Base-by-base conservation (phyloP, 2,888 invertebrate species). In the Eilema depressum region DNA sequence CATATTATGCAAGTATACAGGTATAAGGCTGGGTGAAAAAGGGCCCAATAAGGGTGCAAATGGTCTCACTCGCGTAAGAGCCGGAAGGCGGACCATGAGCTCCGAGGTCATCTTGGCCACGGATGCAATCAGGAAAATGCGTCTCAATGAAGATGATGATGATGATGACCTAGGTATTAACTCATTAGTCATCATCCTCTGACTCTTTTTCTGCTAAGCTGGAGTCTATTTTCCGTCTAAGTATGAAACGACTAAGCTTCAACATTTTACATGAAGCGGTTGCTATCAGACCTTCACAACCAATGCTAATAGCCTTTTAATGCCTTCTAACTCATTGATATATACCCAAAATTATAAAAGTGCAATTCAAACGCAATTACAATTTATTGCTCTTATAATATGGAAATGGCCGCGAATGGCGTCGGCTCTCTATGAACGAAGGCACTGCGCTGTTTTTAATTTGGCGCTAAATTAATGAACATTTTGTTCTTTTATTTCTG, bases 351-450 rank as follows among this genome's bases (percentile, higher is more conserved):
- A 71, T 70, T 70, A 75, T 75, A 76, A 81, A 76, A 75, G 61
- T 73, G 71, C 71, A 37, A 33, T 63, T 70, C 68, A 59, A 33
- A 59, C 25, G 53, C 73, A 83, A 89, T 87, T 78, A 84, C 87
- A 88, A 91, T 91, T 92, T 90, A 92, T 91, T 82, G 87, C 87
- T 86, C 86, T 90, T 92, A 89, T 86, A 92, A 89, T 91, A 92
- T 91, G 90, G 86, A 88, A 92, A 90, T 90, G 79, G 82, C 70
- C 81, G 85, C 83, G 86, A 79, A 81, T 85, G 57, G 72, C 70
- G 57, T 62, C 62, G 64, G 64, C 12, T 26, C 59, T 66, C 59
- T 69, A 53, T 47, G 64, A 57, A 88, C 59, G 28, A 47, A 88
- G 85, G 85, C 87, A 83, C 85, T 87, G 86, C 84, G 88, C 83